These are phyloP conservation scores for Glaucopsyche alexis DNA, from an alignment of 2,888 invertebrate species.

Conservation along the genomic window DNA sequence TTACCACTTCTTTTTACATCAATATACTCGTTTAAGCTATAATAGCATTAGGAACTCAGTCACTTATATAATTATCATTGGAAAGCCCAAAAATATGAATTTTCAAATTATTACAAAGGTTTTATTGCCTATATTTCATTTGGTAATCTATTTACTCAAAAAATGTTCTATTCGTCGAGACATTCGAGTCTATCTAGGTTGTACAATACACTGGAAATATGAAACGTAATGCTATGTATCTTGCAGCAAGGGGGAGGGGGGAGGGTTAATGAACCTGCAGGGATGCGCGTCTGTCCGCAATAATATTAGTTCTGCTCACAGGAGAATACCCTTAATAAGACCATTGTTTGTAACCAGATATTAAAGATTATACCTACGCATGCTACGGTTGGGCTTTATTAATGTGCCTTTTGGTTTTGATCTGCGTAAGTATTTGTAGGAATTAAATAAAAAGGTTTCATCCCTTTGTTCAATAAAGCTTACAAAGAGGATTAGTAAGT, in stretches of 20 bases:
- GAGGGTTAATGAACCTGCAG: conserved; percentile 67
- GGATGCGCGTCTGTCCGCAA: conserved; percentile 58
- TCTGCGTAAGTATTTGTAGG: neutral
- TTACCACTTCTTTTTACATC: too few species aligned
- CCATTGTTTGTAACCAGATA: conserved; percentile 9
- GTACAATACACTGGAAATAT: conserved; percentile 39
- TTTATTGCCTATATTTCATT: neutral
- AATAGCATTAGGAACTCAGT: too few species aligned
- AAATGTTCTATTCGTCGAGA: neutral
- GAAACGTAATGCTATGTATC: conserved; percentile 38
- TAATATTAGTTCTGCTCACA: conserved; percentile 63
- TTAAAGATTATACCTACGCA: neutral
- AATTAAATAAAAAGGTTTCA: neutral
- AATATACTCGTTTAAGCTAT: too few species aligned
- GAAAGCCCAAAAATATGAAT: too few species aligned
- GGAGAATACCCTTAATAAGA: conserved; percentile 38
- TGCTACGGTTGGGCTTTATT: too few species aligned
- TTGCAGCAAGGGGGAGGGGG: conserved; percentile 40
- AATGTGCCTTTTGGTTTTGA: neutral
- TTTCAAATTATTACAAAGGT: too few species aligned
- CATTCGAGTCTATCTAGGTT: conserved; percentile 43
- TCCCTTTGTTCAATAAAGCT: neutral
- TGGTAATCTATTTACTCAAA: neutral
- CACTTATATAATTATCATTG: too few species aligned
- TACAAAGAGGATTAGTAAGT: neutral